These are phyloP conservation scores for Sarcophaga rosellei DNA, from an alignment of 2,888 invertebrate genomes.

Conservation along the genomic window DNA sequence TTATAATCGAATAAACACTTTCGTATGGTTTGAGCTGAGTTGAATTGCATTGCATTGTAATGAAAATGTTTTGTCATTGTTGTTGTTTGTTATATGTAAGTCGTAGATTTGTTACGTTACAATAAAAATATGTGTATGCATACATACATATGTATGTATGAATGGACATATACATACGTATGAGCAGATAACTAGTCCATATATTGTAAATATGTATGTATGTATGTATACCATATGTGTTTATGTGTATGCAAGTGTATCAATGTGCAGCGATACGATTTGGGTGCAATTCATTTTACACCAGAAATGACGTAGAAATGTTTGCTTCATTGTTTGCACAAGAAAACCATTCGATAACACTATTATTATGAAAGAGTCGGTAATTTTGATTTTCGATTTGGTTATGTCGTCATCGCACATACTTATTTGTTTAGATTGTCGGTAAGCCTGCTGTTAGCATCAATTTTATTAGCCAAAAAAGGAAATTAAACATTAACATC, in stretches of 20 bases:
- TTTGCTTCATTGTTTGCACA: conserved; percentile 29
- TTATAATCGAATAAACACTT: background rate
- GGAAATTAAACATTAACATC: too few relatives aligned
- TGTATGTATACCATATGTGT: background rate
- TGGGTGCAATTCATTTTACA: conserved; percentile 49
- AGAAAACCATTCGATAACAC: too few relatives aligned
- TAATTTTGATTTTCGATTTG: background rate
- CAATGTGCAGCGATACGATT: conserved; percentile 24
- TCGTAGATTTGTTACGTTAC: background rate
- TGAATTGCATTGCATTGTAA: background rate
- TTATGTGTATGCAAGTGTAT: background rate
- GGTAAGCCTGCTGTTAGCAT: too few relatives aligned
- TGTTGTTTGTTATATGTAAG: background rate
- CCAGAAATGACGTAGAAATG: conserved; percentile 33
- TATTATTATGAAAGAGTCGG: background rate
- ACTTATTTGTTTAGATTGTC: background rate
- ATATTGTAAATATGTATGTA: background rate
- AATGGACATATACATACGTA: too few relatives aligned
- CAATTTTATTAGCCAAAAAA: too few relatives aligned
- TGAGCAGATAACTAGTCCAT: too few relatives aligned
- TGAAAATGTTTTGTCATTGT: background rate
- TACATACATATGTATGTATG: background rate
- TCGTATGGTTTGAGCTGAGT: background rate
- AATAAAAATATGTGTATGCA: background rate
- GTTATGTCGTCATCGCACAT: background rate